These are phyloP conservation scores for Coreius guichenoti DNA, from an alignment of 2,797 vertebrate genomes.

Conservation along the genomic window DNA sequence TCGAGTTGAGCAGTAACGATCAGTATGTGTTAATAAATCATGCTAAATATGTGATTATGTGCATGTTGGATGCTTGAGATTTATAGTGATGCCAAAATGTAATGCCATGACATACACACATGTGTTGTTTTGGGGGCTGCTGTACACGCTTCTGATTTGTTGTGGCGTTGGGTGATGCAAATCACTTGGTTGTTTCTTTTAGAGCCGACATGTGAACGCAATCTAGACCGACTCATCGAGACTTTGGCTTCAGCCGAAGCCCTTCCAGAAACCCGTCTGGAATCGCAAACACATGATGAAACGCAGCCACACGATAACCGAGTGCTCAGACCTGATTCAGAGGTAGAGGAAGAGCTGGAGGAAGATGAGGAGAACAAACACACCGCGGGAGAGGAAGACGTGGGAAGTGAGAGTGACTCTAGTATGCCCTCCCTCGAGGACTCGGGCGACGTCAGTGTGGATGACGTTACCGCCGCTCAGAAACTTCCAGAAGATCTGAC, in stretches of 20 bases:
- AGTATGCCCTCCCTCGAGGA: conserved; percentile 69
- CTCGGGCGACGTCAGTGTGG: conserved; percentile 59
- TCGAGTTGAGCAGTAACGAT: neutral
- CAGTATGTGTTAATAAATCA: neutral
- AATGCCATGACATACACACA: neutral
- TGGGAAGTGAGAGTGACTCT: conserved; percentile 59
- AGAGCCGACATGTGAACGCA: conserved; percentile 79
- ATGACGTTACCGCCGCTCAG: conserved; percentile 61
- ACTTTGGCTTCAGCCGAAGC: conserved; percentile 75
- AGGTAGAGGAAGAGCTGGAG: conserved; percentile 56
- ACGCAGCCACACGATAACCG: conserved; percentile 41
- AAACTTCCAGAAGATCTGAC: conserved; percentile 56
- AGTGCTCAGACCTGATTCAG: conserved; percentile 42
- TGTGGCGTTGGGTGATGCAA: neutral
- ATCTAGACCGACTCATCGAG: conserved; percentile 86
- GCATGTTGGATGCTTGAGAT: neutral
- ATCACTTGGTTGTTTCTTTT: conserved; percentile 55
- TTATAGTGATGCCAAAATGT: neutral
- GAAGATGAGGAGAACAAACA: conserved; percentile 47
- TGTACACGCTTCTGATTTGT: neutral
- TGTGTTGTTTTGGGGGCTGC: neutral
- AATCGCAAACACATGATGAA: neutral
- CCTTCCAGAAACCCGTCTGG: conserved; percentile 41
- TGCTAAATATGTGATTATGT: neutral
- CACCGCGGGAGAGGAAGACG: conserved; percentile 55